Evolutionary conservation across 1,140 invertebrate species (phyloP).

Genomic region (Proctacanthus coquilletti): DNA sequence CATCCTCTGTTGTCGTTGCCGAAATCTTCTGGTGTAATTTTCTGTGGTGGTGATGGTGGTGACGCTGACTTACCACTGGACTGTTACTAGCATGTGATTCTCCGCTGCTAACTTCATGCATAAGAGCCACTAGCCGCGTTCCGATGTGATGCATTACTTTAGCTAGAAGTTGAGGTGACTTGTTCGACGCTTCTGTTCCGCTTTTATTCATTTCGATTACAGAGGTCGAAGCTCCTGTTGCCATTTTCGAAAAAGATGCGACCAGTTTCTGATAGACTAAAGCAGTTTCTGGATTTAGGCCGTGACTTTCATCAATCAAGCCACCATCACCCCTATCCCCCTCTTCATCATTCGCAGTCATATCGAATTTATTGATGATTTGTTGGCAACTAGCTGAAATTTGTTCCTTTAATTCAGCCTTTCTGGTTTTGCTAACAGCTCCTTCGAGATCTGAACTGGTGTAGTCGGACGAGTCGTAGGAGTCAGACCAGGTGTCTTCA

Average conservation of each 20-base stretch:
- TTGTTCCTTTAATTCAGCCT: slow-evolving; percentile 63
- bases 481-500: slow-evolving; percentile 85
- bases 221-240: slow-evolving; percentile 31
- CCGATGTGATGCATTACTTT: slow-evolving; percentile 89
- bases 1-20: slow-evolving; percentile 64
- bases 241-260: slow-evolving; percentile 60
- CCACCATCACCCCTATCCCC: slow-evolving; percentile 41
- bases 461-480: slow-evolving; percentile 79
- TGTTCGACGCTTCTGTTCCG: slow-evolving; percentile 34
- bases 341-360: slow-evolving; percentile 28
- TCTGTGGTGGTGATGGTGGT: slow-evolving; percentile 36
- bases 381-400: slow-evolving; percentile 76
- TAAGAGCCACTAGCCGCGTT: slow-evolving; percentile 70
- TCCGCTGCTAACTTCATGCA: slow-evolving; percentile 79
- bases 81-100: slow-evolving; percentile 35
- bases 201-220: slow-evolving; percentile 10
- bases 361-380: slow-evolving; percentile 73
- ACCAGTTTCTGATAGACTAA: slow-evolving; percentile 72
- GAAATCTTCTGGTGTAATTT: slow-evolving; percentile 39
- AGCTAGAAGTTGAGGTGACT: slow-evolving; percentile 71
- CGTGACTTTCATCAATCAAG: slow-evolving; percentile 36
- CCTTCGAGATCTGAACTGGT: slow-evolving; percentile 77
- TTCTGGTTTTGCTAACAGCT: slow-evolving; percentile 38
- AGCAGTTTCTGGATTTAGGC: slow-evolving; percentile 52
- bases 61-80: slow-evolving; percentile 32